A percentile compares a stretch with the other conserved stretches of the same genome.
phyloP scores from a whole-genome alignment of 2,113 vertebrate genomes.

The Tenrec ecaudatus region DNA sequence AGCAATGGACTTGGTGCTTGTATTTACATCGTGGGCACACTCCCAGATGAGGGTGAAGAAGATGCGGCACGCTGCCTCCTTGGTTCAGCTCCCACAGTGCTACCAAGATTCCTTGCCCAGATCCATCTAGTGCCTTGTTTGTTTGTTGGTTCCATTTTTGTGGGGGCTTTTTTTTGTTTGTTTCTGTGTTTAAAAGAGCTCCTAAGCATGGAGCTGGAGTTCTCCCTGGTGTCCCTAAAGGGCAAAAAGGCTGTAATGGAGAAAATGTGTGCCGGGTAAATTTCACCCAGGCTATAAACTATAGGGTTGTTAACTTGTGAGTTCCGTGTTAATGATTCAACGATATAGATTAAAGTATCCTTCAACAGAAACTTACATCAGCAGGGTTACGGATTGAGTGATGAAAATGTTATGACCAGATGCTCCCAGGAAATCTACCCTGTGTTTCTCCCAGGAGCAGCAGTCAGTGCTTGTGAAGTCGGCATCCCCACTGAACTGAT shows the following conservation, averaged over 20 bases:
- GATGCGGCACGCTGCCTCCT: not conserved
- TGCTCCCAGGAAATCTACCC: not conserved
- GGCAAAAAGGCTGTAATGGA: not conserved
- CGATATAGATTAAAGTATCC: not conserved
- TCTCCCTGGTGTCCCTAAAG: not conserved
- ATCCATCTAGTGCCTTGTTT: not conserved
- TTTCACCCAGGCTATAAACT: not conserved
- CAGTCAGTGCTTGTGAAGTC: not conserved
- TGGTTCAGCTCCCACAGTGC: not conserved
- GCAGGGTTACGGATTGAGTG: not conserved
- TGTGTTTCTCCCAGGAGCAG: not conserved
- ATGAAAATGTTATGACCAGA: not conserved
- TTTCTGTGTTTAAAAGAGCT: not conserved
- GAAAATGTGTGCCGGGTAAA: not conserved
- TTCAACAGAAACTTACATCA: not conserved
- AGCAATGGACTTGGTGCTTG: not conserved
- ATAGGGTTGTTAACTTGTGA: not conserved
- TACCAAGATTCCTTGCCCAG: too few relatives aligned
- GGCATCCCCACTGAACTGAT: not conserved
- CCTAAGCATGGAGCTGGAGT: not conserved
- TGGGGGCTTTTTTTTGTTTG: not conserved
- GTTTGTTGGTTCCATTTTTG: not conserved
- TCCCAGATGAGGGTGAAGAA: not conserved
- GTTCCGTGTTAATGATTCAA: not conserved
- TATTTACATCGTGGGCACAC: not conserved